phyloP scores from a whole-genome alignment of 2,113 vertebrate genomes.

The Upupa epops region DNA sequence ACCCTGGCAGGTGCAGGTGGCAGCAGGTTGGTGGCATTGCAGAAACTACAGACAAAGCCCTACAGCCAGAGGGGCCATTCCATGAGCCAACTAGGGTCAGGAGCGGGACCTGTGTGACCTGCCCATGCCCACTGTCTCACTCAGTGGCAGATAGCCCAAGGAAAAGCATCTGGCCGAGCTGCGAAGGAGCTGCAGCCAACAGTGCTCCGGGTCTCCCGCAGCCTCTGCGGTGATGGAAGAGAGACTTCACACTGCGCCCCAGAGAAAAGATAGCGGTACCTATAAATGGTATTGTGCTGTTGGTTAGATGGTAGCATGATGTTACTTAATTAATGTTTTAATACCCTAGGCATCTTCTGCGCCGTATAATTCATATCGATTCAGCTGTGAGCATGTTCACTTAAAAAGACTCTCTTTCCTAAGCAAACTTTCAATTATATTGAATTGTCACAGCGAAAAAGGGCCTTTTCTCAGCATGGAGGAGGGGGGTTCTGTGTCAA shows the following conservation, averaged over 20 bases:
- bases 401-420: constrained; percentile 68
- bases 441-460: constrained; percentile 54
- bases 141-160: accelerated
- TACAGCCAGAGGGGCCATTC: accelerated
- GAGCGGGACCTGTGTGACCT: accelerated
- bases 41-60: accelerated
- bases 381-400: constrained; percentile 59
- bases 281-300: constrained; percentile 52
- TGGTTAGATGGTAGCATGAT: constrained; percentile 62
- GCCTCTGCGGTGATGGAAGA: not conserved
- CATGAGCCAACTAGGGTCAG: accelerated
- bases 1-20: accelerated
- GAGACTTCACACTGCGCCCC: not conserved
- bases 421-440: constrained; percentile 68
- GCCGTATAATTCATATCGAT: constrained; percentile 63
- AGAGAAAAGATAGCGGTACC: not conserved
- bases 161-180: accelerated
- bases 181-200: not conserved
- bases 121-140: accelerated
- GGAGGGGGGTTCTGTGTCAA: not conserved
- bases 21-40: accelerated
- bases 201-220: not conserved
- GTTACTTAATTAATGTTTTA: constrained; percentile 72
- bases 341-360: constrained; percentile 66
- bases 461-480: constrained; percentile 25